Base-by-base conservation (phyloP, 2,797 vertebrate species). In the Oceanodroma leucorhoa region DNA sequence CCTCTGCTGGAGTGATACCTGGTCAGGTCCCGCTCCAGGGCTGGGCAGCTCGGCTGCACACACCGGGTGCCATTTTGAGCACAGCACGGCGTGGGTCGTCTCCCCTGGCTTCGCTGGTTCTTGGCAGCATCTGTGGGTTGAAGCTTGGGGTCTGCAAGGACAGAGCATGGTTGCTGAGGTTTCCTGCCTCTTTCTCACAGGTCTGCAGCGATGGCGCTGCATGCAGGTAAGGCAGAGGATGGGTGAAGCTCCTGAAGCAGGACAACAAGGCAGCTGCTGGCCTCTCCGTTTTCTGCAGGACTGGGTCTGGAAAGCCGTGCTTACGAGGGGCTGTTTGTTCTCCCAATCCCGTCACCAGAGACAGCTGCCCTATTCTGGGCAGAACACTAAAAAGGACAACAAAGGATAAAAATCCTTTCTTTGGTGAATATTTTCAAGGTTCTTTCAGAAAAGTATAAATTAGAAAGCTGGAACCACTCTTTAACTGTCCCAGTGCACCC, bases 21-120 rank as follows among this genome's bases (percentile, higher is more conserved):
- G 23, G n/a, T 15, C 9, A 5, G 23, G 19, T 62, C n/a, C 48
- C 1, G 3, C 48, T 24, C 27, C 29, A 6, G 48, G n/a, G n/a
- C 48, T 17, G 66, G n/a, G 67, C 57, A 46, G 48, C 48, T 26
- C 9, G 2, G 18, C 57, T 13, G 22, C 21, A 14, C 22, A 3
- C 40, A 7, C 5, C 0, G 3, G 40, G 22, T 40, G 43, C 53
- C 5, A 0, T 27, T n/a, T 53, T 26, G 27, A 36, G 32, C 17
- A 9, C 21, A 17, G 38, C 14, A 2, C 2, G 1, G 38, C 9
- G 0, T 17, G 14, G 34, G 18, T 19, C 7, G 4, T 51, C 32
- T 61, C 38, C 38, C 15, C 17, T 16, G n/a, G 80, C 32, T 38
- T 54, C 22, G 18, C 30, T 2, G 2, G 16, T 32, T 3, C 48